Percentiles rank a stretch among this genome's conserved stretches.
Evolutionary conservation across 1,140 invertebrate genomes (phyloP).

Genomic region (Daktulosphaira vitifoliae): DNA sequence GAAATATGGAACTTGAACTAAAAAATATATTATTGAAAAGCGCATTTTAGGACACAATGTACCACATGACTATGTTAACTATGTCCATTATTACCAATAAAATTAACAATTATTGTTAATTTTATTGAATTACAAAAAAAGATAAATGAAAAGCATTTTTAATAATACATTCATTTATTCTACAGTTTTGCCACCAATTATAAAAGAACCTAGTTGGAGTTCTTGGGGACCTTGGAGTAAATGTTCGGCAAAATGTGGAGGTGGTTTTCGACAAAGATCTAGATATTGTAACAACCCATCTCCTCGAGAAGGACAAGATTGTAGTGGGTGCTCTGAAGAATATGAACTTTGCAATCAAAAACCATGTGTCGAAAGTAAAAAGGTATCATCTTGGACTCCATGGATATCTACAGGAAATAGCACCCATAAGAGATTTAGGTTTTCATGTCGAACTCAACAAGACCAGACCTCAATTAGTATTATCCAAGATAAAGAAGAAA

Average conservation of each 20-base stretch:
- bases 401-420: constrained; percentile 57
- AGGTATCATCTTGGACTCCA: constrained; percentile 63
- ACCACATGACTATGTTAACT: no score
- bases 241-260: constrained; percentile 52
- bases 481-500: constrained; percentile 64
- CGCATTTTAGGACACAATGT: no score
- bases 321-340: constrained; percentile 54
- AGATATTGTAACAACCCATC: constrained; percentile 57
- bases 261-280: constrained; percentile 46
- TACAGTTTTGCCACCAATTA: constrained; percentile 42
- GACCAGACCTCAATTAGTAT: constrained; percentile 54
- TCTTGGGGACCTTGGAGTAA: constrained; percentile 61
- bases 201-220: constrained; percentile 65
- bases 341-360: constrained; percentile 55
- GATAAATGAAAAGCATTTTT: no score
- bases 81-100: no score
- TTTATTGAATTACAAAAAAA: no score
- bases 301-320: constrained; percentile 55
- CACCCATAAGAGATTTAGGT: constrained; percentile 65
- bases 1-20: no score
- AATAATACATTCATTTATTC: no score
- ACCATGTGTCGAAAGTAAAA: constrained; percentile 56
- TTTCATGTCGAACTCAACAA: constrained; percentile 65
- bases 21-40: no score
- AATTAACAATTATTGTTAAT: no score